Percentiles rank a stretch among this genome's conserved stretches.
Conservation (phyloP, 2,113 vertebrate species). For the Urocolius indicus region DNA sequence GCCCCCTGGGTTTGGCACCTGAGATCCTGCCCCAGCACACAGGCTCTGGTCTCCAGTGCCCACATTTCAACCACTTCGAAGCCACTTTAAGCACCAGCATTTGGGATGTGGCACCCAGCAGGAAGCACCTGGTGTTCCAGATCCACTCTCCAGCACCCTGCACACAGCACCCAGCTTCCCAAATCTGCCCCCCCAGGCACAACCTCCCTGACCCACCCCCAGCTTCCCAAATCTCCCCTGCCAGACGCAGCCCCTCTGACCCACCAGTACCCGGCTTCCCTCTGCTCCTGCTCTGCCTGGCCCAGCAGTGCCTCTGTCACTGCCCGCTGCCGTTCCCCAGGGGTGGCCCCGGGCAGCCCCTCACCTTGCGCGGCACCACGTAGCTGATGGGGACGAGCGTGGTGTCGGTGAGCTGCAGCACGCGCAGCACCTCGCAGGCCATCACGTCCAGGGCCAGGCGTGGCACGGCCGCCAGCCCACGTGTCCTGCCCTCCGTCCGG, state of each 20-base stretch:
- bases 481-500: slow-evolving; percentile 79
- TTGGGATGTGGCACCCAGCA: background rate
- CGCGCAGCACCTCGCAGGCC: slow-evolving; percentile 89
- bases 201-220: background rate
- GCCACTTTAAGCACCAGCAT: background rate
- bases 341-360: background rate
- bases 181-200: background rate
- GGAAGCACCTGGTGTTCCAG: background rate
- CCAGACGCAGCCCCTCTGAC: background rate
- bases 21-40: background rate
- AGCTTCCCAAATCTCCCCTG: background rate
- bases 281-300: background rate
- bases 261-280: background rate
- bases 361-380: slow-evolving; percentile 92
- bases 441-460: slow-evolving; percentile 85
- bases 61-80: background rate
- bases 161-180: accelerated
- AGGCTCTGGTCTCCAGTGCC: background rate
- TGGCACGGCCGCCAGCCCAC: slow-evolving; percentile 83
- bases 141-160: background rate
- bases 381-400: slow-evolving; percentile 90
- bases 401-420: slow-evolving; percentile 89
- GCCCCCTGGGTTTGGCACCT: background rate
- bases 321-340: background rate
- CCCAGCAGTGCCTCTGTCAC: too few relatives aligned